Conservation (phyloP, 1,140 invertebrate genomes). For the Drosophila micromelanica region DNA sequence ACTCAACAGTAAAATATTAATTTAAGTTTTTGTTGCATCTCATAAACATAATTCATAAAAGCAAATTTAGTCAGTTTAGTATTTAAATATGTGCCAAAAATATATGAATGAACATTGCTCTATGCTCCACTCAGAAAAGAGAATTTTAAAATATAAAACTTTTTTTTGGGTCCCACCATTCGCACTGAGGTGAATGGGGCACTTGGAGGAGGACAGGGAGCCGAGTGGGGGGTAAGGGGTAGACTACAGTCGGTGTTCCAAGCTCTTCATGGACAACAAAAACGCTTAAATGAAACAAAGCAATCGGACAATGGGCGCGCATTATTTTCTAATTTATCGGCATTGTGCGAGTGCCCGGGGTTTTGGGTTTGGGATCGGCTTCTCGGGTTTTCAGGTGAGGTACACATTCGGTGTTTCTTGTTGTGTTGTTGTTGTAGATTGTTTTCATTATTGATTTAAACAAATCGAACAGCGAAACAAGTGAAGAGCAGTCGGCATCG, state of each 20-base stretch:
- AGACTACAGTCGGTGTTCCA: conserved; percentile 12
- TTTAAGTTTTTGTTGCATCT: no score
- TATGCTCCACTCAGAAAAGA: conserved; percentile 5
- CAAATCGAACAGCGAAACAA: conserved; percentile 73
- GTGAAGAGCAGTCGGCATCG: conserved; percentile 65
- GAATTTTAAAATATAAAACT: conserved; percentile 13
- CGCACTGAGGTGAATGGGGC: conserved; percentile 29
- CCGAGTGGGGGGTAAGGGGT: conserved; percentile 3
- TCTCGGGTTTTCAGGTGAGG: conserved; percentile 42
- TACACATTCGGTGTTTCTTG: conserved; percentile 13
- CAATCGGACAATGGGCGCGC: conserved; percentile 75
- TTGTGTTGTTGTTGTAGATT: conserved; percentile 49
- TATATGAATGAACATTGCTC: conserved; percentile 8
- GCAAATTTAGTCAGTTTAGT: no score
- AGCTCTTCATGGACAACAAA: conserved; percentile 63
- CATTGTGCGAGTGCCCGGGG: conserved; percentile 58
- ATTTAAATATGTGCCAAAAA: conserved; percentile 3
- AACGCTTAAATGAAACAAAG: conserved; percentile 83
- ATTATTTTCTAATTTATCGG: conserved; percentile 83
- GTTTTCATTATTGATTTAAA: conserved; percentile 81
- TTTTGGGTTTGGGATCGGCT: conserved; percentile 40
- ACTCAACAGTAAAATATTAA: no score
- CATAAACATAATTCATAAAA: no score
- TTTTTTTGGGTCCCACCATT: conserved; percentile 38
- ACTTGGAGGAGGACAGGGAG: conserved; percentile 7